These are phyloP conservation scores for Rutpela maculata DNA, from an alignment of 2,888 invertebrate genomes.

Conservation along the genomic window DNA sequence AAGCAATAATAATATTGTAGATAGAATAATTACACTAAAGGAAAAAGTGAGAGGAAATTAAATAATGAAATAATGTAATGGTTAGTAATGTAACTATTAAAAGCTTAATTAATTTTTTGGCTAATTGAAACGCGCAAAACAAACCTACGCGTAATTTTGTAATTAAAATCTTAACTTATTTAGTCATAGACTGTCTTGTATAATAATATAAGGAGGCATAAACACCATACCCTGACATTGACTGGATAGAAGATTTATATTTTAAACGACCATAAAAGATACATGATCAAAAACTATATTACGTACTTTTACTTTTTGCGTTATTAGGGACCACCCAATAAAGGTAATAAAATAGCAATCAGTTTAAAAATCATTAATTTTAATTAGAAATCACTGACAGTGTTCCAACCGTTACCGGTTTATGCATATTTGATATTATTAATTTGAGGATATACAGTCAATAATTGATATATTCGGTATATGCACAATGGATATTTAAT, in stretches of 20 bases:
- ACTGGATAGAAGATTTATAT: neutral
- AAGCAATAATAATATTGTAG: too few species aligned
- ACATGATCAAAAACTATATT: neutral
- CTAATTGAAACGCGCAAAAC: neutral
- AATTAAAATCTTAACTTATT: neutral
- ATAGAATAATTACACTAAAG: too few species aligned
- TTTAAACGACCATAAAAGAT: slow-evolving; percentile 1
- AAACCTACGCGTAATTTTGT: neutral
- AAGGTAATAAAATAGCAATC: neutral
- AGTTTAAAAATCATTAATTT: neutral
- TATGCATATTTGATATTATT: neutral
- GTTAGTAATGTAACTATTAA: neutral
- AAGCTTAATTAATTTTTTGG: neutral
- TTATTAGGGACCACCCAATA: slow-evolving; percentile 1
- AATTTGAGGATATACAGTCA: neutral
- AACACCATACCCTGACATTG: neutral
- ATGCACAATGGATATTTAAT: neutral
- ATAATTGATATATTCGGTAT: neutral
- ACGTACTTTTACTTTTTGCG: neutral
- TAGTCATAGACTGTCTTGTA: neutral
- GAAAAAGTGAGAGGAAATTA: too few species aligned
- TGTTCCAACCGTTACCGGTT: neutral
- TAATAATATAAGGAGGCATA: neutral
- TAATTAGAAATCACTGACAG: neutral
- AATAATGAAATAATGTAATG: too few species aligned